Conservation (phyloP, 2,797 vertebrate species). For the Rhynchotus rufescens region DNA sequence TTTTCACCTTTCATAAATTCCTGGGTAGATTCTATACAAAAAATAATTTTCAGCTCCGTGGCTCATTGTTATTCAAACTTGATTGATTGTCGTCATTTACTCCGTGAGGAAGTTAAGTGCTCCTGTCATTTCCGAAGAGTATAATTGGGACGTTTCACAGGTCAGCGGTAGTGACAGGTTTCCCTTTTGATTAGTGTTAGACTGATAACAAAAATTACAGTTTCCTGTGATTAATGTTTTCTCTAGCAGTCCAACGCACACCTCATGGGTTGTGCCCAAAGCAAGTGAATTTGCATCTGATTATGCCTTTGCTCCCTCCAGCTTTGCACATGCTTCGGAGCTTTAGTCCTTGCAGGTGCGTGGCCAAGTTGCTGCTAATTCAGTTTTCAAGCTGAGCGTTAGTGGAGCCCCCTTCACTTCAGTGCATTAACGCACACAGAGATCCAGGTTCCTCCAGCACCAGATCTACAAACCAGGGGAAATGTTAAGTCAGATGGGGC, state of each 20-base stretch:
- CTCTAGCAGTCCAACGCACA: slow-evolving; percentile 72
- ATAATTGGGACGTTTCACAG: slow-evolving; percentile 95
- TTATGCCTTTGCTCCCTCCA: slow-evolving; percentile 57
- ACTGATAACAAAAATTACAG: slow-evolving; percentile 92
- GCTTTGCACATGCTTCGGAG: slow-evolving; percentile 31
- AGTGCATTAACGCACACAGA: background rate
- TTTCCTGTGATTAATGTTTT: slow-evolving; percentile 86
- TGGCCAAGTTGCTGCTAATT: slow-evolving; percentile 26
- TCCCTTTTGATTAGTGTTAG: slow-evolving; percentile 94
- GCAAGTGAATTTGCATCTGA: slow-evolving; percentile 84
- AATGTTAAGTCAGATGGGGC: background rate
- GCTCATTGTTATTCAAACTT: slow-evolving; percentile 92
- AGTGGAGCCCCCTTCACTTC: background rate
- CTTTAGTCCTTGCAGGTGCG: slow-evolving; percentile 27
- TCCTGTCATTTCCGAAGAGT: slow-evolving; percentile 90
- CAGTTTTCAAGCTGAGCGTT: slow-evolving; percentile 1
- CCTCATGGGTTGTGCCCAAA: slow-evolving; percentile 76
- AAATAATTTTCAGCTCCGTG: slow-evolving; percentile 90
- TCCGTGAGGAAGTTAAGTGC: slow-evolving; percentile 90
- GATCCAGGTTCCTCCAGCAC: background rate
- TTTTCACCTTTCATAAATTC: slow-evolving; percentile 96
- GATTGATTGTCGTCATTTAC: slow-evolving; percentile 93
- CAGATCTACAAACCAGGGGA: background rate
- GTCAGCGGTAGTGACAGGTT: slow-evolving; percentile 89
- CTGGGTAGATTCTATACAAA: slow-evolving; percentile 89